Evolutionary conservation across 2,113 vertebrate genomes (phyloP), one percentile per base, ranked within the genome.

Genomic region (Heterotis niloticus): DNA sequence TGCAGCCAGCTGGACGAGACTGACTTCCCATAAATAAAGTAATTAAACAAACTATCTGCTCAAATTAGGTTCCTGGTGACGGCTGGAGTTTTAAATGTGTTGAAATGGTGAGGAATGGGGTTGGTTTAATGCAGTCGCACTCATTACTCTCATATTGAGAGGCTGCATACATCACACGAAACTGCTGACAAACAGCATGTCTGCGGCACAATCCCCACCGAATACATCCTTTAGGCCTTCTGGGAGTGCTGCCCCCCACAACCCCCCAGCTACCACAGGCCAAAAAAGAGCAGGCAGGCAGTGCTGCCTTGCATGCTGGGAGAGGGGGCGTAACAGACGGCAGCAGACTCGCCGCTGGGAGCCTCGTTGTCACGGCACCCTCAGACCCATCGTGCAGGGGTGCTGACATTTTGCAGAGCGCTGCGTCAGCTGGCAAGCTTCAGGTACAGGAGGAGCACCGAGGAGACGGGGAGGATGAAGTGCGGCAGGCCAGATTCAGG

Each of bases 41-140:
- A 51, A 7, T 28, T 68, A 77, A 77, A 77, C 64, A 77, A 66
- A 77, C 14, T 16, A 16, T 64, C 75, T 64, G 17, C 44, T 12
- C 5, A 54, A 52, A 65, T 76, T 77, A 77, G 13, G 23, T 77
- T 65, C 12, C 54, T 52, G 44, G 51, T 51, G 20, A 34, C n/a
- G 20, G 44, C 69, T 72, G n/a, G n/a, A 66, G 23, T 51, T 64
- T 7, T 52, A 65, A 34, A 66, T 51, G 12, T 23, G 52, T 66
- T 65, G 60, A 23, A 77, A 66, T 18, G 34, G 34, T 44, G 34
- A 44, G 34, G 34, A 66, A 54, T 76, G 60, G 28, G 20, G 44
- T 77, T 64, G 64, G 29, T 26, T n/a, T 18, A 65, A 62, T 14
- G 59, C 16, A 52, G 20, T n/a, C 60, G 24, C 60, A 54, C 51